Conservation (phyloP, 35 echinoderm and acorn worm species). For the Lytechinus pictus region DNA sequence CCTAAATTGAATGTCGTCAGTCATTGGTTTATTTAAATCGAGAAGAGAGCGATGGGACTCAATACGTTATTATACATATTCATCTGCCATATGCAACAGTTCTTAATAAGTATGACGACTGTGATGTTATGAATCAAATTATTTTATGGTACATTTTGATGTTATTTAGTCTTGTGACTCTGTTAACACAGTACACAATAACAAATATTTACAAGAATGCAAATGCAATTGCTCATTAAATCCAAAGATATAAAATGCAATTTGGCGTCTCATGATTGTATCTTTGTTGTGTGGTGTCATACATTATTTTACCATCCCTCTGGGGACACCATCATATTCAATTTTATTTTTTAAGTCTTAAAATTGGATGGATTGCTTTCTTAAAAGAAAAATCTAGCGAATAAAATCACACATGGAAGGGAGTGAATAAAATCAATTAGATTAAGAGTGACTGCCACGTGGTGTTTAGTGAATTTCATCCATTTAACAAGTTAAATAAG, state of each 20-base stretch:
- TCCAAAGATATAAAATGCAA: not conserved
- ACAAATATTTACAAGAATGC: not conserved
- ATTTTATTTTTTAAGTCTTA: too few species aligned
- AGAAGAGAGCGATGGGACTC: not conserved
- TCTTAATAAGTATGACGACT: not conserved
- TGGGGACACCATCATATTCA: too few species aligned
- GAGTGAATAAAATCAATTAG: too few species aligned
- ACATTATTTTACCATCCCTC: too few species aligned
- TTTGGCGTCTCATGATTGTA: not conserved
- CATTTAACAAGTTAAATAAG: too few species aligned
- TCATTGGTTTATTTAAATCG: not conserved
- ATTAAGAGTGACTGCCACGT: too few species aligned
- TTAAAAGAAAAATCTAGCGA: too few species aligned
- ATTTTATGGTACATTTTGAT: not conserved
- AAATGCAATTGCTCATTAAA: conserved; percentile 6
- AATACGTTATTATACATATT: not conserved
- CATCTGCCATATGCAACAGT: not conserved
- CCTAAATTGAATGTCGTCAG: not conserved
- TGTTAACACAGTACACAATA: not conserved
- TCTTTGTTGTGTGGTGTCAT: not conserved
- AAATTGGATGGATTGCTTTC: too few species aligned
- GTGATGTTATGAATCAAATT: not conserved
- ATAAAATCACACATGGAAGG: too few species aligned
- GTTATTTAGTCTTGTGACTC: not conserved
- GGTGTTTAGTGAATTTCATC: too few species aligned